A percentile compares a stretch with the other conserved stretches of the same genome.
Evolutionary conservation across 2,797 vertebrate species (phyloP).

Genomic region (Kryptopterus vitreolus): DNA sequence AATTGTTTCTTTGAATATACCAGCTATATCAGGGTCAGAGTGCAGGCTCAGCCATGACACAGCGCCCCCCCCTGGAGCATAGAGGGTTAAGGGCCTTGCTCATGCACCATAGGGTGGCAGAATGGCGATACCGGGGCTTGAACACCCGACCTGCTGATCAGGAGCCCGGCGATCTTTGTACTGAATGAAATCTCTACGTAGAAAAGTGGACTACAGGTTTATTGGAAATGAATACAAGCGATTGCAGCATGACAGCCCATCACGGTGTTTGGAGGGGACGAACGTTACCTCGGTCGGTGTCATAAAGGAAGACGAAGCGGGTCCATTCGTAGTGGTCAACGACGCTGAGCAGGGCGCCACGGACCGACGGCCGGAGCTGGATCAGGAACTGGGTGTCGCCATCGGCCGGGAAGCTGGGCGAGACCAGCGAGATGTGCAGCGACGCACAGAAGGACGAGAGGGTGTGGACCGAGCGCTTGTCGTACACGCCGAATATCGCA

Average conservation of each 20-base stretch:
- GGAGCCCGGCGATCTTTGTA: no score
- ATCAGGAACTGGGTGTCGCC: conserved; percentile 96
- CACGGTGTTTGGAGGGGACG: not conserved
- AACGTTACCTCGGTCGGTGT: conserved; percentile 89
- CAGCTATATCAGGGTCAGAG: no score
- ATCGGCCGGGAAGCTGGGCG: conserved; percentile 94
- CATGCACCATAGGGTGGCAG: no score
- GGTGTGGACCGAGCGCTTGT: conserved; percentile 98
- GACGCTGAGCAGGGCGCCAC: conserved; percentile 90
- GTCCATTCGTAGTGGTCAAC: conserved; percentile 98
- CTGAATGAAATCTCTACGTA: no score
- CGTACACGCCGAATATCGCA: conserved; percentile 98
- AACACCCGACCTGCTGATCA: no score
- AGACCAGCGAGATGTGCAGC: conserved; percentile 97
- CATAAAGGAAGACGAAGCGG: conserved; percentile 95
- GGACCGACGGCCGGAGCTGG: conserved; percentile 91
- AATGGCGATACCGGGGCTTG: no score
- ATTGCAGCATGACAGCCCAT: not conserved
- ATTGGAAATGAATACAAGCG: not conserved
- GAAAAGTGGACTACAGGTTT: not conserved
- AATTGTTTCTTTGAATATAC: no score
- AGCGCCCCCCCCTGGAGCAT: no score
- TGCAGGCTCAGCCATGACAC: no score
- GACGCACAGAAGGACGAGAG: conserved; percentile 98
- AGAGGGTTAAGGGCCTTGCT: no score